phyloP scores from a whole-genome alignment of 1,140 invertebrate species.

The Ganaspis sp. region DNA sequence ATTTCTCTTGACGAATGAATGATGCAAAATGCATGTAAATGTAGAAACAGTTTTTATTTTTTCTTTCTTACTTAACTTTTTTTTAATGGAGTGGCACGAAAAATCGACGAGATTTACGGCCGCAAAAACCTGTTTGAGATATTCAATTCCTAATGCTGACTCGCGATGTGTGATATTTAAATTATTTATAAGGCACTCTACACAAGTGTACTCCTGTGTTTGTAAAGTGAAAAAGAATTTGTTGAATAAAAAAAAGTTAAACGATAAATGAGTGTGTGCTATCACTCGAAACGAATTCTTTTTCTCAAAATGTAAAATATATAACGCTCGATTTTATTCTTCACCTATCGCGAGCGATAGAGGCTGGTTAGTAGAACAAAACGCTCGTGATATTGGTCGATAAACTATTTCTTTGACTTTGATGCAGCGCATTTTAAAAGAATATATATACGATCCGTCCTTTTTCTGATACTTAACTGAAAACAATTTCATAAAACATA shows the following conservation, averaged over 20 bases:
- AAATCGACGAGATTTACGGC: constrained; percentile 28
- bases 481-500: not conserved
- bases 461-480: not conserved
- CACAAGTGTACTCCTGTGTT: constrained; percentile 28
- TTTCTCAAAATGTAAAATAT: constrained; percentile 11
- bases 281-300: constrained; percentile 16
- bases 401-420: constrained; percentile 3
- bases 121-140: constrained; percentile 19
- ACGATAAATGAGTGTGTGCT: not conserved
- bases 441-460: constrained; percentile 1
- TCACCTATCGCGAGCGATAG: constrained; percentile 28
- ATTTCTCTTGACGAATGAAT: constrained; percentile 5
- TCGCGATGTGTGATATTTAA: constrained; percentile 30
- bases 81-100: constrained; percentile 15
- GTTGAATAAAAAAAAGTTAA: not conserved
- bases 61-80: not conserved
- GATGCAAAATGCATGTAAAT: constrained; percentile 25
- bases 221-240: constrained; percentile 23
- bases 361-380: constrained; percentile 20
- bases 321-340: constrained; percentile 16
- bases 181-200: constrained; percentile 29
- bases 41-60: not conserved
- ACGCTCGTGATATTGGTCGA: constrained; percentile 29
- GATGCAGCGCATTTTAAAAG: constrained; percentile 2
- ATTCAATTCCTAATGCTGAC: constrained; percentile 27